Base-by-base conservation (phyloP, 2,113 vertebrate genomes). In the Halcyon senegalensis region DNA sequence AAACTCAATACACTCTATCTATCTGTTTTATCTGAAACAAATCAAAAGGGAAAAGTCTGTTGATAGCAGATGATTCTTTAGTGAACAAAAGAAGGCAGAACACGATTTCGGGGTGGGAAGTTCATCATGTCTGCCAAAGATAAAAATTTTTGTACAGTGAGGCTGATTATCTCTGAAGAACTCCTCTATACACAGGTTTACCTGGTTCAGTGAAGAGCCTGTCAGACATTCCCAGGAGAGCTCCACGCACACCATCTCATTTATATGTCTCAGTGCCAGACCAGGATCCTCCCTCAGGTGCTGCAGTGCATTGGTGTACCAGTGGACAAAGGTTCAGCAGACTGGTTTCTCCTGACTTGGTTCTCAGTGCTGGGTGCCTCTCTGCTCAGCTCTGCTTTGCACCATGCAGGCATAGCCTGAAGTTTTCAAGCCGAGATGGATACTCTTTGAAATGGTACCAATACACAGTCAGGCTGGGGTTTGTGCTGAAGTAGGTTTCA, bases 81-180 rank as follows among this genome's bases (percentile, higher is more conserved):
- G 33, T 15, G 56, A 81, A 72, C 17, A 76, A 31, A 11, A 4
- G 13, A 8, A 3, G 16, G 68, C 35, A 39, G 60, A 78, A 79
- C 6, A 6, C 13, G 11, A 51, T 87, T 89, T 68, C 37, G 66
- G 33, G 66, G 39, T 31, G 16, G 41, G 13, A 81, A 87, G 43
- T 50, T 79, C 19, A 10, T 95, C 76, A 86, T 84, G 68, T 85
- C 68, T 97, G 75, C 90, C 93, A 96, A 92, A 89, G 44, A 96
- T 21, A 17, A 92, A 96, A 95, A 20, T 13, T 92, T 88, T 92
- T 79, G 88, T 41, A 53, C 53, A 44, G 13, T 48, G 63, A 56
- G 3, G 21, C 4, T 80, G 55, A 77, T 69, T 74, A 88, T 31
- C 50, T 70, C 13, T 50, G 66, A 86, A 79, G 24, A 30, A 53